A percentile compares a stretch with the other conserved stretches of the same genome.
Evolutionary conservation across 2,113 vertebrate species (phyloP).

Genomic region (Cichladusa arquata): DNA sequence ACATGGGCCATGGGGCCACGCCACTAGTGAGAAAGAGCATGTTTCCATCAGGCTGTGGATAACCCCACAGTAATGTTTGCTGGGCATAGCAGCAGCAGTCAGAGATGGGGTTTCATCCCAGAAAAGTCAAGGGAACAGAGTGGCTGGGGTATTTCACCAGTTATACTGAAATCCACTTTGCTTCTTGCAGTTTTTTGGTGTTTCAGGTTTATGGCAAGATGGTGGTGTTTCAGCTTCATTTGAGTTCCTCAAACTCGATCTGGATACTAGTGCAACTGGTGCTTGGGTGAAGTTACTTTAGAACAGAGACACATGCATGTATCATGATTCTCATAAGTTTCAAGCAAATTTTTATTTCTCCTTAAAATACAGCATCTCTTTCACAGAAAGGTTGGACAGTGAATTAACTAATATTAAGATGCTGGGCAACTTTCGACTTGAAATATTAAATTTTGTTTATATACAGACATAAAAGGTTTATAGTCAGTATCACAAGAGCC

Average conservation of each 20-base stretch:
- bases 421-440: conserved; percentile 47
- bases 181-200: background rate
- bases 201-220: background rate
- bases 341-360: conserved; percentile 29
- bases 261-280: background rate
- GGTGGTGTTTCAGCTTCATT: background rate
- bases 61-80: no score
- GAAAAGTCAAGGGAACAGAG: background rate
- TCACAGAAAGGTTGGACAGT: conserved; percentile 34
- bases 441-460: conserved; percentile 50
- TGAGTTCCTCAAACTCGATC: background rate
- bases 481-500: background rate
- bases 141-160: background rate
- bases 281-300: background rate
- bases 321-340: conserved; percentile 7
- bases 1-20: fast-evolving
- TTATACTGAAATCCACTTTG: background rate
- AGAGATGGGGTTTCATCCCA: background rate
- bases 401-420: conserved; percentile 54
- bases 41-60: background rate
- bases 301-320: background rate
- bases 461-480: conserved; percentile 47
- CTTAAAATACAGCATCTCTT: conserved; percentile 34
- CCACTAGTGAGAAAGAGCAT: background rate
- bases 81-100: background rate